Conservation (phyloP, 2,888 invertebrate species). For the Caenorhabditis macrosperma region DNA sequence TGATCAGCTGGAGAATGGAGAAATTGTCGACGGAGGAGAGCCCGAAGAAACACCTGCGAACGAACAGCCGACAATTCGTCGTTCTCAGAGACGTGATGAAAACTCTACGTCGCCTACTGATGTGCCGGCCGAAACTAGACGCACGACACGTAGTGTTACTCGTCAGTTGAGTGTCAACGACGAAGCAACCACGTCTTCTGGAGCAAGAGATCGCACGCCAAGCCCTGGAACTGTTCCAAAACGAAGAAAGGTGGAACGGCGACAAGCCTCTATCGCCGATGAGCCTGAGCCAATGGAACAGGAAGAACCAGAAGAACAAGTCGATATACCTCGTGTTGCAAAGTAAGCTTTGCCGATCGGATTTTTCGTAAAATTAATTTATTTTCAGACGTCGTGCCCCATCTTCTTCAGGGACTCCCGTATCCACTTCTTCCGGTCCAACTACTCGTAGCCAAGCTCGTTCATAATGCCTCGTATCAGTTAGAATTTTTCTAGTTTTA, state of each 20-base stretch:
- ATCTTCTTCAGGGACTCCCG: not conserved
- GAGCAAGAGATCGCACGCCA: not conserved
- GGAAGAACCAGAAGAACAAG: slow-evolving; percentile 12
- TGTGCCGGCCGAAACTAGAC: slow-evolving; percentile 9
- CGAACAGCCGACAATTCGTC: not conserved
- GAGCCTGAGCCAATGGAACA: slow-evolving; percentile 37
- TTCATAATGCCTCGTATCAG: not conserved
- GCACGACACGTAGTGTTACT: slow-evolving; percentile 4
- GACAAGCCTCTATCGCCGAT: not conserved
- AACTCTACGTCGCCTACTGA: not conserved
- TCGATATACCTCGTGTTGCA: not conserved
- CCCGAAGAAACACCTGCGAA: not conserved
- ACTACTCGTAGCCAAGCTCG: slow-evolving; percentile 42
- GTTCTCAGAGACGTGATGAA: not conserved
- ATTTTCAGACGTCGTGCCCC: slow-evolving; percentile 35
- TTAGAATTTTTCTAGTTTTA: not conserved
- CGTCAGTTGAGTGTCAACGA: slow-evolving; percentile 11
- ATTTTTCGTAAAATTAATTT: not conserved
- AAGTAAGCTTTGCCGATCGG: slow-evolving; percentile 26
- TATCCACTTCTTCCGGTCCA: slow-evolving; percentile 15
- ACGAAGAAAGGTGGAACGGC: slow-evolving; percentile 9
- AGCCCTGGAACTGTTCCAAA: slow-evolving; percentile 4
- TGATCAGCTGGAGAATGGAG: not conserved
- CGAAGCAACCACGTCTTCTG: slow-evolving; percentile 9
- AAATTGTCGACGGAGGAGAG: not conserved